Evolutionary conservation across 1,140 invertebrate species (phyloP).

Genomic region (Polypedilum vanderplanki): DNA sequence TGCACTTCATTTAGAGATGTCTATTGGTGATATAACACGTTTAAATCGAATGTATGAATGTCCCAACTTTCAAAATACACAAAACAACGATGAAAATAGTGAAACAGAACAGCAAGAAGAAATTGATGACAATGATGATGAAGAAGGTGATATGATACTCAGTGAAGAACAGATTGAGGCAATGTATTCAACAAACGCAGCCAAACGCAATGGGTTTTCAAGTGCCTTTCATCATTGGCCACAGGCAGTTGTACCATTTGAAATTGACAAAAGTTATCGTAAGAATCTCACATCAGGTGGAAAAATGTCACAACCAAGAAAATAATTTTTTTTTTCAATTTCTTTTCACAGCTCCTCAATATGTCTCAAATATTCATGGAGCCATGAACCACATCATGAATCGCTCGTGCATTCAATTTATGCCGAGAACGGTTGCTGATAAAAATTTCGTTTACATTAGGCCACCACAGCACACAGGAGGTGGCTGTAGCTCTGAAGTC

Average conservation of each 20-base stretch:
- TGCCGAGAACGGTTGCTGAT: not conserved
- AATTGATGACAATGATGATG: not conserved
- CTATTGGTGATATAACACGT: not conserved
- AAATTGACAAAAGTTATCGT: not conserved
- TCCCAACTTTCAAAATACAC: not conserved
- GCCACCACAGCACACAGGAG: not conserved
- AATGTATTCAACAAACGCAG: not conserved
- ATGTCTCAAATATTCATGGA: not conserved
- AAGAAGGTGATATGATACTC: conserved; percentile 20
- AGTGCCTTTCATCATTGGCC: not conserved
- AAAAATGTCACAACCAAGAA: no score
- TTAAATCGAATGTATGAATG: conserved; percentile 23
- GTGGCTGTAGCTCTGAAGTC: conserved; percentile 17
- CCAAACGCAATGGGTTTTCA: not conserved
- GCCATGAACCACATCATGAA: conserved; percentile 17
- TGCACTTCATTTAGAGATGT: not conserved
- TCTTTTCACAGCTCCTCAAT: not conserved
- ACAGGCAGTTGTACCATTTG: not conserved
- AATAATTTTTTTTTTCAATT: not conserved
- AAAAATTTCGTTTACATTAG: conserved; percentile 11
- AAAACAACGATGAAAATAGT: not conserved
- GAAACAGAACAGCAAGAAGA: not conserved
- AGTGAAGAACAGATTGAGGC: not conserved
- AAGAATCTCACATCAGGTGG: not conserved
- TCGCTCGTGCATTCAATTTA: not conserved